Conservation (phyloP, 2,797 vertebrate species). For the Carcharodon carcharias region DNA sequence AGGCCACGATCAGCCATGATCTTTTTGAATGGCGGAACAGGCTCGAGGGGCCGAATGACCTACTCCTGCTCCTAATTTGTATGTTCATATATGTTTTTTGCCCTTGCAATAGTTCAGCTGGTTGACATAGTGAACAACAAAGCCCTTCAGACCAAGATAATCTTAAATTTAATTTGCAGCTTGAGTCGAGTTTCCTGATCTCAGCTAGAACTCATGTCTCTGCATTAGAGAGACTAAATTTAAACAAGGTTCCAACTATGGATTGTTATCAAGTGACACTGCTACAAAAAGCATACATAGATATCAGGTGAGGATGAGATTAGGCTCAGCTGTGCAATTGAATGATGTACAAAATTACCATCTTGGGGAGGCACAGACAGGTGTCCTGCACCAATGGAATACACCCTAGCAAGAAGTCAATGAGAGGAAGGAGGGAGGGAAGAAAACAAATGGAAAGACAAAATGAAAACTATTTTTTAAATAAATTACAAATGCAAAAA, state of each 20-base stretch:
- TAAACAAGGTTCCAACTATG: not conserved
- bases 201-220: not conserved
- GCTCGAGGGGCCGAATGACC: too few species aligned
- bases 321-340: not conserved
- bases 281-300: not conserved
- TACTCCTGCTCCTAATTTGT: too few species aligned
- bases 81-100: not conserved
- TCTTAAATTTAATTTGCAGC: not conserved
- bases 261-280: not conserved
- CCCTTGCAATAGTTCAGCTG: not conserved
- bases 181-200: not conserved
- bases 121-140: not conserved
- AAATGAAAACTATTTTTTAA: not conserved
- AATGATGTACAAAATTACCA: not conserved
- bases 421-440: not conserved
- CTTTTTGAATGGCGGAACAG: too few species aligned
- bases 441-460: not conserved
- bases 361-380: not conserved
- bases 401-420: not conserved
- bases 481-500: not conserved
- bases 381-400: not conserved
- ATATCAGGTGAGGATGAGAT: not conserved
- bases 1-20: too few species aligned
- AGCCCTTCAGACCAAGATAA: not conserved
- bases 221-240: not conserved